Base-by-base conservation (phyloP, 2,797 vertebrate genomes). In the Brotogeris chrysoptera region DNA sequence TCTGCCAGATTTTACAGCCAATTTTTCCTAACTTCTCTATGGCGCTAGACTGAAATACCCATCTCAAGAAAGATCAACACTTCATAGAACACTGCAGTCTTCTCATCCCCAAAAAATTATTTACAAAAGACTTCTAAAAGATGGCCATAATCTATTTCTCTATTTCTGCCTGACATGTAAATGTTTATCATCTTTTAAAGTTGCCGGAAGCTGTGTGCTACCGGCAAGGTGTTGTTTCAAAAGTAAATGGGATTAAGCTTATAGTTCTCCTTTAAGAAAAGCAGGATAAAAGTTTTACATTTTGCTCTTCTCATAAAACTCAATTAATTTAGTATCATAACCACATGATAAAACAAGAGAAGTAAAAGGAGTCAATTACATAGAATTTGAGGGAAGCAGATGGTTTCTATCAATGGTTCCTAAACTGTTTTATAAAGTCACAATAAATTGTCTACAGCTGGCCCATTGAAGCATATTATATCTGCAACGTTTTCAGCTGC, bases 361-460 rank as follows among this genome's bases (percentile, higher is more conserved):
- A 88, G 91, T 81, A 94, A 96, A 92, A 93, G 52, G 77, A 96
- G 81, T 73, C 91, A 95, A 90, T 95, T 87, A 95, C 90, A 96
- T 1, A 82, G 83, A 85, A 93, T 95, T 87, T 96, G 71, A 96
- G 68, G 83, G 80, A 94, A 86, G 91, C 96, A 96, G 94, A 94
- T 96, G 93, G 95, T 92, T 95, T 95, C 93, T 80, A 95, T 96
- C 95, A 97, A 95, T 92, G 92, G 90, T 66, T 90, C 83, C 88
- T 73, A 97, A 97, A 94, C 88, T 77, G 94, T 86, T 96, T 97
- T 93, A 80, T 59, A 82, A 96, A 97, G 96, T 96, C 93, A 95
- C 92, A 95, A 95, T 80, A 95, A 95, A 96, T 96, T 92, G 90
- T 93, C 88, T 95, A 95, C 96, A 97, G 96, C 95, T 97, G 96